phyloP scores from a whole-genome alignment of 2,113 vertebrate genomes.

The Dunckerocampus dactyliophorus region DNA sequence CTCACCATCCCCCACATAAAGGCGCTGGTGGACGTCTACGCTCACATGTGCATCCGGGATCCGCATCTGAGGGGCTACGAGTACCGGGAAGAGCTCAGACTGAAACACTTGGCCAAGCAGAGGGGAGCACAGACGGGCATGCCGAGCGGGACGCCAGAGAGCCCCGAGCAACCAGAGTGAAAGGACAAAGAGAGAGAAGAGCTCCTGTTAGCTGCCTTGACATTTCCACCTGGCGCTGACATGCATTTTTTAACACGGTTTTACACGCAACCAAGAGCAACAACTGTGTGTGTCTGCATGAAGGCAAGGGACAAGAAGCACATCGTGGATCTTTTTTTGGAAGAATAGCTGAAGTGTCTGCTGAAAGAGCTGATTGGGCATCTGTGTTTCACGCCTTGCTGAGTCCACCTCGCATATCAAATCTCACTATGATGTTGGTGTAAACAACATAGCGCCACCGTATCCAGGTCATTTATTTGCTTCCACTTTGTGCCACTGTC shows the following conservation, averaged over 20 bases:
- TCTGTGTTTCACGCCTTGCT: background rate
- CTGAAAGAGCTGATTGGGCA: slow-evolving; percentile 3
- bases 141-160: background rate
- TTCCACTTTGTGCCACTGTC: slow-evolving; percentile 19
- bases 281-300: slow-evolving; percentile 20
- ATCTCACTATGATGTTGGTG: slow-evolving; percentile 36
- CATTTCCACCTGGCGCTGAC: slow-evolving; percentile 59
- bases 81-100: slow-evolving; percentile 83
- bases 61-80: slow-evolving; percentile 77
- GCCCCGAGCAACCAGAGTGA: slow-evolving; percentile 18
- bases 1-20: slow-evolving; percentile 82
- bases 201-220: slow-evolving; percentile 39
- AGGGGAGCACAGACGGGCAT: background rate
- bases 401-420: slow-evolving; percentile 15
- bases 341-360: slow-evolving; percentile 3
- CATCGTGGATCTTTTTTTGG: background rate
- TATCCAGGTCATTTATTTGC: slow-evolving; percentile 48
- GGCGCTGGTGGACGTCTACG: slow-evolving; percentile 80
- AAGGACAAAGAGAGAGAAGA: slow-evolving; percentile 6
- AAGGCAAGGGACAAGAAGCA: slow-evolving; percentile 14
- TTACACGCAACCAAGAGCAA: slow-evolving; percentile 16
- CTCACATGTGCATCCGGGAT: slow-evolving; percentile 78
- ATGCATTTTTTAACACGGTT: slow-evolving; percentile 61
- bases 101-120: slow-evolving; percentile 44
- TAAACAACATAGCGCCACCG: slow-evolving; percentile 40